Evolutionary conservation across 2,888 invertebrate species (phyloP).

Genomic region (Cenopis cana): DNA sequence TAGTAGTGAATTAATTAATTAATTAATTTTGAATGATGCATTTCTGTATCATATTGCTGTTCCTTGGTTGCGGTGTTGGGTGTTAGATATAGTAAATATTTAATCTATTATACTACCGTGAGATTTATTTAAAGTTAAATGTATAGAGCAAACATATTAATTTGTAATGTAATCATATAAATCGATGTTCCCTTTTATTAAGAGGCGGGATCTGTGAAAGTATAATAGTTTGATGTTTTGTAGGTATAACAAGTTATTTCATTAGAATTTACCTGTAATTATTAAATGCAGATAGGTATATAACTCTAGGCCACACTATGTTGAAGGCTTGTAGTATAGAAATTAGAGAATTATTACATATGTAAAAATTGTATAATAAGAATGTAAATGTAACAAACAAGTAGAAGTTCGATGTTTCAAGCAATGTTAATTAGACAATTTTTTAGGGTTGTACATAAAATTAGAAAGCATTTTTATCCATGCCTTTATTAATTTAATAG

Average conservation of each 20-base stretch:
- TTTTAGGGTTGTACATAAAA: conserved; percentile 51
- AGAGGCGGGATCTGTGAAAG: conserved; percentile 12
- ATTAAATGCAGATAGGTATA: conserved; percentile 17
- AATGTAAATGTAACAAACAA: conserved; percentile 47
- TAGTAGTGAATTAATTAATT: conserved; percentile 48
- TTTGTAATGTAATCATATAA: background rate
- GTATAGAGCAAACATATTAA: conserved; percentile 41
- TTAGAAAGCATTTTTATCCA: conserved; percentile 63
- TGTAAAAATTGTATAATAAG: conserved; percentile 60
- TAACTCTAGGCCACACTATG: conserved; percentile 29
- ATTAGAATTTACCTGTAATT: conserved; percentile 17
- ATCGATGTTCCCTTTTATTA: conserved; percentile 6
- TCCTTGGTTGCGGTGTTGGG: conserved; percentile 77
- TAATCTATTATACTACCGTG: conserved; percentile 54
- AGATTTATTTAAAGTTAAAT: conserved; percentile 64
- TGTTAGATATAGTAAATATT: conserved; percentile 61
- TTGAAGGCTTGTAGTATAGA: conserved; percentile 46
- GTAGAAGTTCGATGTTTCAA: conserved; percentile 64
- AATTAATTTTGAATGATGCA: conserved; percentile 55
- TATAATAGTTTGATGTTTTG: conserved; percentile 39
- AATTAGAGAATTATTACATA: conserved; percentile 54
- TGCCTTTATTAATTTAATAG: conserved; percentile 47
- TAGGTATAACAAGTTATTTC: conserved; percentile 40
- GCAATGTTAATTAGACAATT: conserved; percentile 65
- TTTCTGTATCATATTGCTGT: conserved; percentile 70